Evolutionary conservation across 2,888 invertebrate species (phyloP).

Genomic region (Gymnoscelis rufifasciata): DNA sequence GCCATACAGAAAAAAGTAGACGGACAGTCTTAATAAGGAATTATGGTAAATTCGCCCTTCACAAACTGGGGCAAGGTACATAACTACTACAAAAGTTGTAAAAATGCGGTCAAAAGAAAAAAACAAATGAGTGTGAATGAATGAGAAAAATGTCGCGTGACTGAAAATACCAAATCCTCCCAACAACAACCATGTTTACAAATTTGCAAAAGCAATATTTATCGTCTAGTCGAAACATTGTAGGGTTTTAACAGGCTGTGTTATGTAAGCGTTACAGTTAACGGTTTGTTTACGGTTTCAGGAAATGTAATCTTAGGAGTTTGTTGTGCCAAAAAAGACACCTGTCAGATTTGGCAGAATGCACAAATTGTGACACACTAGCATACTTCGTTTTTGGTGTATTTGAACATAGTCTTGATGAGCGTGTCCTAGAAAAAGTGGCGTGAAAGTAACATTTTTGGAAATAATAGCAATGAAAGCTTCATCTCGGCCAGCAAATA

Average conservation of each 20-base stretch:
- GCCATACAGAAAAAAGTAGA: no score
- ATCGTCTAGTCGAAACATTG: slow-evolving; percentile 37
- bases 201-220: slow-evolving; percentile 32
- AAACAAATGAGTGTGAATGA: background rate
- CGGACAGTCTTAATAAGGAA: no score
- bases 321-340: slow-evolving; percentile 4
- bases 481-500: slow-evolving; percentile 2
- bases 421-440: slow-evolving; percentile 27
- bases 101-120: background rate
- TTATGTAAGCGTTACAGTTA: slow-evolving; percentile 24
- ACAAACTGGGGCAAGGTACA: no score
- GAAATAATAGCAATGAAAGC: slow-evolving; percentile 12
- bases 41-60: no score
- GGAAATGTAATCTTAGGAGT: slow-evolving; percentile 17
- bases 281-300: slow-evolving; percentile 16
- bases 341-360: slow-evolving; percentile 17
- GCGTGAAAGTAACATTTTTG: slow-evolving; percentile 27
- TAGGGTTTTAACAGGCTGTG: slow-evolving; percentile 25
- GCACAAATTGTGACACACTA: slow-evolving; percentile 28
- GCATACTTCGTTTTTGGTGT: slow-evolving; percentile 25
- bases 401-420: slow-evolving; percentile 27
- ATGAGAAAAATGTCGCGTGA: background rate
- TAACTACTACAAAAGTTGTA: no score
- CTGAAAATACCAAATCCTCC: background rate
- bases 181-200: slow-evolving; percentile 42